Evolutionary conservation across 2,797 vertebrate species (phyloP).

Genomic region (Microcaecilia unicolor): DNA sequence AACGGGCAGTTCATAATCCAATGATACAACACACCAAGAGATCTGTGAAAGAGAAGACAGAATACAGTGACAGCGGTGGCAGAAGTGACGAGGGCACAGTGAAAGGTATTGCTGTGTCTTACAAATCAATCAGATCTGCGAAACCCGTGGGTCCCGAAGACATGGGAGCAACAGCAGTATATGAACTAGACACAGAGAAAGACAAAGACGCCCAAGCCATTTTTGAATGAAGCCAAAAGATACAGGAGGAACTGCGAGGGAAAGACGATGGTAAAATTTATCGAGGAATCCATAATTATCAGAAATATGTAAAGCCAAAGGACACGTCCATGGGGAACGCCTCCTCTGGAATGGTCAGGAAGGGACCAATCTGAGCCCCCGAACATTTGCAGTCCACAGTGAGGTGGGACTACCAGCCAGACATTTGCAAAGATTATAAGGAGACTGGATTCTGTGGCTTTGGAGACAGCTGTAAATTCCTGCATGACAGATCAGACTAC

Average conservation of each 20-base stretch:
- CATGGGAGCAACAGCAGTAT: slow-evolving; percentile 94
- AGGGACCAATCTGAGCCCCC: slow-evolving; percentile 88
- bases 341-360: slow-evolving; percentile 89
- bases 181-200: slow-evolving; percentile 85
- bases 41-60: slow-evolving; percentile 42
- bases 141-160: slow-evolving; percentile 93
- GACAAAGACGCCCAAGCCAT: slow-evolving; percentile 94
- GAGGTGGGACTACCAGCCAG: slow-evolving; percentile 93
- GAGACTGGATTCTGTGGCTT: slow-evolving; percentile 96
- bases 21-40: slow-evolving; percentile 80
- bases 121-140: slow-evolving; percentile 88
- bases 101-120: slow-evolving; percentile 71
- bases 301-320: slow-evolving; percentile 91
- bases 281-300: slow-evolving; percentile 92
- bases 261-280: slow-evolving; percentile 97
- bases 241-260: slow-evolving; percentile 85
- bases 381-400: slow-evolving; percentile 90
- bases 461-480: slow-evolving; percentile 97
- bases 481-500: slow-evolving; percentile 94
- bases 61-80: slow-evolving; percentile 57
- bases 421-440: slow-evolving; percentile 97
- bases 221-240: slow-evolving; percentile 91
- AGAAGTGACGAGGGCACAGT: slow-evolving; percentile 55
- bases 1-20: slow-evolving; percentile 57
- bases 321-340: slow-evolving; percentile 92